Evolutionary conservation across 2,797 vertebrate genomes (phyloP).

Genomic region (Eremophila alpestris): DNA sequence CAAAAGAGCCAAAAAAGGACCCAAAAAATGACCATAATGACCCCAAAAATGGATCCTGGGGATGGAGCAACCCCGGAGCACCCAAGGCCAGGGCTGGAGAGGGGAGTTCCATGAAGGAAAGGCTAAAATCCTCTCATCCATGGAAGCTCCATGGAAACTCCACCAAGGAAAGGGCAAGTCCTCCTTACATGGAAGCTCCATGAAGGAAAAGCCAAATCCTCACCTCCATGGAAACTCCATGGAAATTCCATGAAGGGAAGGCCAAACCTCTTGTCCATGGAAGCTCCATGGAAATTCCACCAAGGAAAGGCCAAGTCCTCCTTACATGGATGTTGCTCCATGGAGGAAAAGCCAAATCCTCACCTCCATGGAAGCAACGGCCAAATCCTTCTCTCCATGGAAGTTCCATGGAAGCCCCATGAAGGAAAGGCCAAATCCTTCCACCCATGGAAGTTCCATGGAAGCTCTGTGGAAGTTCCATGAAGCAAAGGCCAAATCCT

Average conservation of each 20-base stretch:
- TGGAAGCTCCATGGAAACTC: background rate
- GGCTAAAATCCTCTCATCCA: too few relatives aligned
- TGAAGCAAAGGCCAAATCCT: background rate
- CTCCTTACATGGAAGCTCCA: background rate
- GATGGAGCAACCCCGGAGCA: background rate
- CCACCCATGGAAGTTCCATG: rapidly evolving
- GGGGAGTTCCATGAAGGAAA: too few relatives aligned
- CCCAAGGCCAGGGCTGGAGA: background rate
- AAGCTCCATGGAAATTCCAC: background rate
- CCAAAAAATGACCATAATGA: background rate
- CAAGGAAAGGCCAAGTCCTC: background rate
- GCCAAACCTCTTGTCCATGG: background rate
- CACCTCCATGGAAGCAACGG: too few relatives aligned
- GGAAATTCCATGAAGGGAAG: rapidly evolving
- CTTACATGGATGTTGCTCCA: too few relatives aligned
- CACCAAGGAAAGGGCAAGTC: background rate
- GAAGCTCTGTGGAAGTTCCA: background rate
- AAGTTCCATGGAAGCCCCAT: background rate
- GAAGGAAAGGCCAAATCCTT: background rate
- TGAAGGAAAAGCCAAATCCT: background rate
- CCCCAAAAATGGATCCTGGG: background rate
- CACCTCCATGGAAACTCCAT: rapidly evolving
- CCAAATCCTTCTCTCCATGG: background rate
- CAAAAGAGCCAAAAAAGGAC: background rate
- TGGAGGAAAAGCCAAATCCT: too few relatives aligned